Percentiles rank a stretch among this genome's conserved stretches.
phyloP scores from a whole-genome alignment of 1,140 invertebrate genomes.

The Periplaneta americana region DNA sequence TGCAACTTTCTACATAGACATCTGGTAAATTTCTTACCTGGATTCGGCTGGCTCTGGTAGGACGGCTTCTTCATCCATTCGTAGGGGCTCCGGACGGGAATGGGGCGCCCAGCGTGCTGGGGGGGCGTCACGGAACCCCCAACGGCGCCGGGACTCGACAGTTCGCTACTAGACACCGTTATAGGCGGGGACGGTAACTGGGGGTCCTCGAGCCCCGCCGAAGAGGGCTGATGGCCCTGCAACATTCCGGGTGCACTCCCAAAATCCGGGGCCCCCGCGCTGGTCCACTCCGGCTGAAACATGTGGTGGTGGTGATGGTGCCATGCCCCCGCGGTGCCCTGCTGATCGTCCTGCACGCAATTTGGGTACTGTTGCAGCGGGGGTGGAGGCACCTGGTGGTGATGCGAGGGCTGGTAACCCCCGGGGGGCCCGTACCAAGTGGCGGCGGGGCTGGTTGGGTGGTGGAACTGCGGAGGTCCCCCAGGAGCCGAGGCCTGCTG shows the following conservation, averaged over 20 bases:
- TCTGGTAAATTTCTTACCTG: no score
- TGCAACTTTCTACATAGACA: no score
- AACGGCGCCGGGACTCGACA: slow-evolving; percentile 53
- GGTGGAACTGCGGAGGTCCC: slow-evolving; percentile 17
- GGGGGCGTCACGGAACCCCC: slow-evolving; percentile 28
- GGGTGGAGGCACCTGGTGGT: slow-evolving; percentile 31
- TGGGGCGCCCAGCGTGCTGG: slow-evolving; percentile 42
- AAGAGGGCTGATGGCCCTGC: no score
- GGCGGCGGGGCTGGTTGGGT: slow-evolving; percentile 6
- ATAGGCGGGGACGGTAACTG: slow-evolving; percentile 47
- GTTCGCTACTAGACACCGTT: slow-evolving; percentile 57
- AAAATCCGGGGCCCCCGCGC: not conserved
- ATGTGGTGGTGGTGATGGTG: slow-evolving; percentile 21
- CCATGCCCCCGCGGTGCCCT: slow-evolving; percentile 14
- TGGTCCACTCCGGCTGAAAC: not conserved
- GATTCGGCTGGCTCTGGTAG: slow-evolving; percentile 74
- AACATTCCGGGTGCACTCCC: not conserved
- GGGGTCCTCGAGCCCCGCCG: not conserved
- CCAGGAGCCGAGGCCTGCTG: slow-evolving; percentile 15
- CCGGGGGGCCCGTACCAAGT: slow-evolving; percentile 29
- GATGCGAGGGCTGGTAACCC: slow-evolving; percentile 32
- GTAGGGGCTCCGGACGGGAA: slow-evolving; percentile 66
- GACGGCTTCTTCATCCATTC: slow-evolving; percentile 88
- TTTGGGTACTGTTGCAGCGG: not conserved
- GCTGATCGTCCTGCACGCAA: not conserved